A percentile compares a stretch with the other conserved stretches of the same genome.
Evolutionary conservation across 2,888 invertebrate genomes (phyloP).

Genomic region (Lottia gigantea): DNA sequence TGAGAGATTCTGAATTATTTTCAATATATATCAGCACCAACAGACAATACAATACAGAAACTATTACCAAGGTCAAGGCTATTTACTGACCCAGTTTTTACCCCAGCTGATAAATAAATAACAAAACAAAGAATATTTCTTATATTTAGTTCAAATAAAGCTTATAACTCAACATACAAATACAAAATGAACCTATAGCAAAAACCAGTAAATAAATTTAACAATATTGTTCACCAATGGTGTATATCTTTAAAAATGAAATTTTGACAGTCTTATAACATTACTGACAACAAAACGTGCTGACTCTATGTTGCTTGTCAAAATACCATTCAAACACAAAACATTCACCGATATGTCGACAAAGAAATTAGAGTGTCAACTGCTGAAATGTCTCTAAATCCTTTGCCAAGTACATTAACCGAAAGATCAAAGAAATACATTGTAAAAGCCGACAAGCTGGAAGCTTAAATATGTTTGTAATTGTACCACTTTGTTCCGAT

Average conservation of each 20-base stretch:
- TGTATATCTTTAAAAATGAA: too few species aligned
- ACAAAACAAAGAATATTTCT: constrained; percentile 1
- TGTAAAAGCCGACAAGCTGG: not conserved
- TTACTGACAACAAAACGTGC: not conserved
- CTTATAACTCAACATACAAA: constrained; percentile 13
- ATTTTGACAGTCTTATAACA: not conserved
- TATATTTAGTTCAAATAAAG: constrained; percentile 1
- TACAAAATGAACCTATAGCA: too few species aligned
- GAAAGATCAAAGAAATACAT: too few species aligned
- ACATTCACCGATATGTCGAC: not conserved
- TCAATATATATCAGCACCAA: too few species aligned
- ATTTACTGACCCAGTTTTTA: constrained; percentile 7
- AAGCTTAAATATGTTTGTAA: not conserved
- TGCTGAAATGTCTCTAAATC: too few species aligned
- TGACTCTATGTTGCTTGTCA: constrained; percentile 3
- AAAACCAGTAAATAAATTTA: too few species aligned
- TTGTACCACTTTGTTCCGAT: constrained; percentile 7
- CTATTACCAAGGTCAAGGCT: constrained; percentile 11
- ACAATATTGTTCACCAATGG: too few species aligned
- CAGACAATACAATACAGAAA: too few species aligned
- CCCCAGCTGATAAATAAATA: not conserved
- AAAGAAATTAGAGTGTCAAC: too few species aligned
- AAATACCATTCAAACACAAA: not conserved
- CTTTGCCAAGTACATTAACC: too few species aligned
- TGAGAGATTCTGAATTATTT: too few species aligned